Evolutionary conservation across 2,888 invertebrate genomes (phyloP).

Genomic region (Drosophila cracens): DNA sequence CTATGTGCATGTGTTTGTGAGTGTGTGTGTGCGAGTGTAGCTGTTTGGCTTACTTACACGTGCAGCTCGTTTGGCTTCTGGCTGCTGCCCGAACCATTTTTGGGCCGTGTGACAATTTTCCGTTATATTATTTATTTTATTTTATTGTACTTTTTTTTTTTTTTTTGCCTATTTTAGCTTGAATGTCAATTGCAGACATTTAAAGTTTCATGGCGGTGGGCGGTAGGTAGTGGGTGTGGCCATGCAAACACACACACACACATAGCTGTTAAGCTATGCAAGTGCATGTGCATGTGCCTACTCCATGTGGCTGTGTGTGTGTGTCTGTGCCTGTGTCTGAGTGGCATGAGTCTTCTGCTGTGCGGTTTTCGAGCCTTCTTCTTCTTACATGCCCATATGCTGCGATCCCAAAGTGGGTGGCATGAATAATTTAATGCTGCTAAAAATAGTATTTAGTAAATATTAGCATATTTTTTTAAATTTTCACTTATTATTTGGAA

Average conservation of each 20-base stretch:
- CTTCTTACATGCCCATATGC: constrained; percentile 8
- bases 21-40: constrained; percentile 29
- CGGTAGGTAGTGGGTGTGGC: constrained; percentile 5
- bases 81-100: constrained; percentile 76
- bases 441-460: not conserved
- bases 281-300: constrained; percentile 39
- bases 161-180: constrained; percentile 45
- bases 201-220: constrained; percentile 63
- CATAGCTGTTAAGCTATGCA: constrained; percentile 65
- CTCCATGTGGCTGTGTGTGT: constrained; percentile 14
- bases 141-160: not conserved
- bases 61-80: constrained; percentile 58
- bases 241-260: constrained; percentile 23
- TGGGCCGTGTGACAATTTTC: constrained; percentile 72
- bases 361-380: constrained; percentile 36
- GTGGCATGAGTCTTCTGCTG: constrained; percentile 50
- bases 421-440: not conserved
- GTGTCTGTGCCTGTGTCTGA: constrained; percentile 34
- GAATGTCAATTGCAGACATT: constrained; percentile 79
- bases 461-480: not conserved
- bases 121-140: constrained; percentile 25
- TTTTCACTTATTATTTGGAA: not conserved
- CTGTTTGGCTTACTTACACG: constrained; percentile 70
- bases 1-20: constrained; percentile 6
- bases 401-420: not conserved